A percentile compares a stretch with the other conserved stretches of the same genome.
These are phyloP conservation scores for Drosophila mulleri DNA, from an alignment of 2,888 invertebrate genomes.

Conservation along the genomic window DNA sequence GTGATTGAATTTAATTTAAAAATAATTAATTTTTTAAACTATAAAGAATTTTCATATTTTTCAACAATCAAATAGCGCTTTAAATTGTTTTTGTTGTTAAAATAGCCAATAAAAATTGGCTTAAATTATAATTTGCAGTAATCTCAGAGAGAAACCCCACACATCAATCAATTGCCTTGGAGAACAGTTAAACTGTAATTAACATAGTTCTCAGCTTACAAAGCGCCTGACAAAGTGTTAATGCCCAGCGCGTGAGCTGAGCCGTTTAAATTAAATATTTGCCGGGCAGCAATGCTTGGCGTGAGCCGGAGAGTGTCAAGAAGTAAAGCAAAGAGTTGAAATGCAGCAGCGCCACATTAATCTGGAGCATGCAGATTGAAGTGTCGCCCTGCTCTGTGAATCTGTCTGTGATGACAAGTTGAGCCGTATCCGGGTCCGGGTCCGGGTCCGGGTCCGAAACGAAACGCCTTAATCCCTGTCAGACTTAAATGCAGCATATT, in stretches of 20 bases:
- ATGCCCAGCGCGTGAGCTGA: constrained; percentile 26
- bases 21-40: too few relatives aligned
- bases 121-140: background rate
- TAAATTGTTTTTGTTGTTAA: too few relatives aligned
- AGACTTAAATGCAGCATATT: constrained; percentile 12
- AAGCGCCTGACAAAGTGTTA: constrained; percentile 12
- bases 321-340: constrained; percentile 53
- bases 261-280: constrained; percentile 72
- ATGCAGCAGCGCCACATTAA: constrained; percentile 69
- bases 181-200: constrained; percentile 6
- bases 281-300: constrained; percentile 32
- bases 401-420: constrained; percentile 13
- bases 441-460: background rate
- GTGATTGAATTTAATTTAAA: too few relatives aligned
- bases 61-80: too few relatives aligned
- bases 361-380: constrained; percentile 77
- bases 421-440: background rate
- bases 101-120: background rate
- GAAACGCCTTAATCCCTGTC: constrained; percentile 22
- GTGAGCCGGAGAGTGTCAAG: constrained; percentile 40
- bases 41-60: too few relatives aligned
- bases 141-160: background rate
- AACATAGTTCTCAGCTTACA: constrained; percentile 12
- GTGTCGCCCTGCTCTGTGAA: constrained; percentile 48
- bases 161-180: background rate